A percentile compares a stretch with the other conserved stretches of the same genome.
Conservation (phyloP, 2,113 vertebrate species). For the Puffinus mauretanicus region DNA sequence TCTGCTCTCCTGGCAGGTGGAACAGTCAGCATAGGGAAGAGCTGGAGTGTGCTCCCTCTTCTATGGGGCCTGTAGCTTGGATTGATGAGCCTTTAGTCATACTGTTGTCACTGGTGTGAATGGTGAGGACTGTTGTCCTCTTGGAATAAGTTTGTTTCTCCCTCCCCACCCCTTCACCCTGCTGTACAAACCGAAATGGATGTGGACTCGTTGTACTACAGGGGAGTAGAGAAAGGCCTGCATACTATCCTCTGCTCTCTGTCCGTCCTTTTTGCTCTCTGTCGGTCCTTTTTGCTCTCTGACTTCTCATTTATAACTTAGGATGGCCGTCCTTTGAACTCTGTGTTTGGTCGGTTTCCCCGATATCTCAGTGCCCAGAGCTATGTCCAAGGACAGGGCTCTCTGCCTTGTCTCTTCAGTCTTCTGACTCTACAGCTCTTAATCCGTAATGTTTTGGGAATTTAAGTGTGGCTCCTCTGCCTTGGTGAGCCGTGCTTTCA, state of each 20-base stretch:
- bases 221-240: background rate
- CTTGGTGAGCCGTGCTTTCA: rapidly evolving
- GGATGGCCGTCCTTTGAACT: background rate
- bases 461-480: background rate
- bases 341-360: background rate
- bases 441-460: rapidly evolving
- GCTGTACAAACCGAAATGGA: background rate
- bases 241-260: background rate
- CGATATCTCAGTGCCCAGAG: background rate
- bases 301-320: background rate
- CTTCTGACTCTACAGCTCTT: background rate
- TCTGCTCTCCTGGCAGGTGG: background rate
- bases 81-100: background rate
- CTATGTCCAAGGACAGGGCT: background rate
- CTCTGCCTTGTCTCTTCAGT: background rate
- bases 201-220: background rate
- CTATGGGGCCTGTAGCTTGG: background rate
- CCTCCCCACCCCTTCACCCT: background rate
- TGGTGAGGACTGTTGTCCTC: background rate
- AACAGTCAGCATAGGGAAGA: background rate
- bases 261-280: background rate
- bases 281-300: background rate
- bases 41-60: background rate
- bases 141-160: background rate
- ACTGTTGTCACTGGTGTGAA: background rate